A percentile compares a stretch with the other conserved stretches of the same genome.
These are phyloP conservation scores for Heteropelma amictum DNA, from an alignment of 2,888 invertebrate species.

Conservation along the genomic window DNA sequence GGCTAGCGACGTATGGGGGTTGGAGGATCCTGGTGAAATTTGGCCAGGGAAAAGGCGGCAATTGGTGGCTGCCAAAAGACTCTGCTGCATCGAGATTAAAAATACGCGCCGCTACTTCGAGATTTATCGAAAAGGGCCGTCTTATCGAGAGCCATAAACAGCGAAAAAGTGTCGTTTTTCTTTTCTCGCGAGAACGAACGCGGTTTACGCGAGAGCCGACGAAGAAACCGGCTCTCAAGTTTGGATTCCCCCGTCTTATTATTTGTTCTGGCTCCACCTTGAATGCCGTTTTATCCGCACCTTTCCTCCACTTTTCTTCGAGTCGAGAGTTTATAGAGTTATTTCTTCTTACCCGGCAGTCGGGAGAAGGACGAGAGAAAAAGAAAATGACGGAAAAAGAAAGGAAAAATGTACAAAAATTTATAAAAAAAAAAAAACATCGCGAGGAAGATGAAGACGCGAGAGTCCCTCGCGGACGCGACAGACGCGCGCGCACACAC, in stretches of 20 bases:
- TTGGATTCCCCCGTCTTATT: neutral
- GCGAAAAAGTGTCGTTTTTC: neutral
- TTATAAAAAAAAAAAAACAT: slow-evolving; percentile 20
- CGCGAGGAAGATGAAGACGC: slow-evolving; percentile 59
- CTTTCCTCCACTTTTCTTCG: neutral
- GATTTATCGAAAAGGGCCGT: slow-evolving; percentile 46
- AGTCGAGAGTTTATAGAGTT: neutral
- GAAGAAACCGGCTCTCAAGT: slow-evolving; percentile 17
- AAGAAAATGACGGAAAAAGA: neutral
- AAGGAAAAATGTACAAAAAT: neutral
- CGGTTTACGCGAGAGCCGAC: neutral
- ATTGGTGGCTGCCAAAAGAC: neutral
- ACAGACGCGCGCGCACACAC: slow-evolving; percentile 8
- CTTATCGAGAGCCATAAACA: slow-evolving; percentile 36
- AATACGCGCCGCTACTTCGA: slow-evolving; percentile 26
- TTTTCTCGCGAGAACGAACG: neutral
- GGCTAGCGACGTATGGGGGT: no score
- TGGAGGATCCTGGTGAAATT: no score
- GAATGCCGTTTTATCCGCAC: neutral
- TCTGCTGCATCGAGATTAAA: slow-evolving; percentile 33
- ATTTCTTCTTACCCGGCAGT: neutral
- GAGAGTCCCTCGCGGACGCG: slow-evolving; percentile 19
- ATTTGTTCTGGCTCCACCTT: neutral
- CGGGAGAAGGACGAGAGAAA: neutral
- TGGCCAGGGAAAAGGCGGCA: no score